Percentiles rank a stretch among this genome's conserved stretches.
phyloP scores from a whole-genome alignment of 2,888 invertebrate genomes.

The Heliconius ethilla region DNA sequence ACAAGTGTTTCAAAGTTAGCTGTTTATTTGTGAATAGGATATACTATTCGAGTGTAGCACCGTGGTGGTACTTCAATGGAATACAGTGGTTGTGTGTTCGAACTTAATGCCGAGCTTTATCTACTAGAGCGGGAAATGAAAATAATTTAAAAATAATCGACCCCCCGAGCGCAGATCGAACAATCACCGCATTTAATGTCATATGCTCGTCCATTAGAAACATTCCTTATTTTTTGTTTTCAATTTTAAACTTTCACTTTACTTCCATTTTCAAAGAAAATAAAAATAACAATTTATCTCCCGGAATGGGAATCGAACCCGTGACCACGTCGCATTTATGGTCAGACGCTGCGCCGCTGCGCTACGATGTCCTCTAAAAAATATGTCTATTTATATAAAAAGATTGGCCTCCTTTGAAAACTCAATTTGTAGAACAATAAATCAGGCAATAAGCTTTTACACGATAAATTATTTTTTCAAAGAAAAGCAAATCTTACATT shows the following conservation, averaged over 20 bases:
- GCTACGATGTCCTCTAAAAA: background rate
- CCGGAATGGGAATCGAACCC: background rate
- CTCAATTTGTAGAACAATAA: background rate
- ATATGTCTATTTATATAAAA: background rate
- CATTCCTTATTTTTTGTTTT: too few relatives aligned
- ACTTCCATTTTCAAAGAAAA: background rate
- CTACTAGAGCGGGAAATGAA: too few relatives aligned
- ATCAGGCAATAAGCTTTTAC: background rate
- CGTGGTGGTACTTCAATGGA: background rate
- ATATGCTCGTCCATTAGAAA: too few relatives aligned
- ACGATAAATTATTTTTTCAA: slow-evolving; percentile 13
- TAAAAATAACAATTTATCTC: background rate
- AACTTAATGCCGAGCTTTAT: background rate
- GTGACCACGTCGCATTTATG: background rate
- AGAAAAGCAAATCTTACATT: background rate
- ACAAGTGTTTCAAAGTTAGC: slow-evolving; percentile 12
- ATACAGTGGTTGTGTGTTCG: background rate
- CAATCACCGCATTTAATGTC: too few relatives aligned
- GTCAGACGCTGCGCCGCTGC: background rate
- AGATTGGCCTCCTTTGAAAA: background rate
- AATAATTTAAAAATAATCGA: too few relatives aligned
- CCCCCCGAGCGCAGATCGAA: too few relatives aligned
- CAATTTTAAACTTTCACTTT: background rate
- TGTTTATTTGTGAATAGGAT: slow-evolving; percentile 2
- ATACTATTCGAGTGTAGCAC: background rate